Evolutionary conservation across 2,888 invertebrate genomes (phyloP).

Genomic region (Rhopalosiphum nymphaeae): DNA sequence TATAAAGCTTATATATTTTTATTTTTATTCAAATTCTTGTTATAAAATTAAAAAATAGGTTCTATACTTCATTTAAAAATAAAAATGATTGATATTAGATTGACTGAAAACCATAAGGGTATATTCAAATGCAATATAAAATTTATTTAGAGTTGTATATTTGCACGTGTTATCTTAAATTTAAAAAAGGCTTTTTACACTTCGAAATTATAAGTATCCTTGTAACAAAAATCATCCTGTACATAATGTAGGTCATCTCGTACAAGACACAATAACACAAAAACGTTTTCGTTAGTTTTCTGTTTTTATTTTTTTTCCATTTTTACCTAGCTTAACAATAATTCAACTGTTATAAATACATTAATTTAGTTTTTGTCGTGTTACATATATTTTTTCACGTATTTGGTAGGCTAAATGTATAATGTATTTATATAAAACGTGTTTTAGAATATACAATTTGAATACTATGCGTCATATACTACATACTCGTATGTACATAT

Average conservation of each 20-base stretch:
- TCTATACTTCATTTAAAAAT: not conserved
- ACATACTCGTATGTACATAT: not conserved
- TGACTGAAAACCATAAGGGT: not conserved
- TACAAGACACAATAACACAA: not conserved
- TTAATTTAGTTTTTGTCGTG: not conserved
- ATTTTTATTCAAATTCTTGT: not conserved
- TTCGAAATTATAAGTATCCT: not conserved
- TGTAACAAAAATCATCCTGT: not conserved
- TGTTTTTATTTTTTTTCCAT: not conserved
- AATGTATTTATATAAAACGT: not conserved
- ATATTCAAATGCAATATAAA: not conserved
- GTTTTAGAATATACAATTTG: not conserved
- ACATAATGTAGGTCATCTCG: not conserved
- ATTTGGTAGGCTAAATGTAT: not conserved
- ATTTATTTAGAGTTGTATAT: not conserved
- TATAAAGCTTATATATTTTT: not conserved
- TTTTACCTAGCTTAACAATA: slow-evolving; percentile 4
- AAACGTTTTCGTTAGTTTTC: not conserved
- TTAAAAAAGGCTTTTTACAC: not conserved
- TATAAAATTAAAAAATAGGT: not conserved
- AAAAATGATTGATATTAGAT: not conserved
- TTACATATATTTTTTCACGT: not conserved
- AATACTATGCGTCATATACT: not conserved
- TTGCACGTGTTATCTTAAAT: not conserved
- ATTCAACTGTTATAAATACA: slow-evolving; percentile 2